These are phyloP conservation scores for Trachelipus rathkii DNA, from an alignment of 1,140 invertebrate species.

Conservation along the genomic window DNA sequence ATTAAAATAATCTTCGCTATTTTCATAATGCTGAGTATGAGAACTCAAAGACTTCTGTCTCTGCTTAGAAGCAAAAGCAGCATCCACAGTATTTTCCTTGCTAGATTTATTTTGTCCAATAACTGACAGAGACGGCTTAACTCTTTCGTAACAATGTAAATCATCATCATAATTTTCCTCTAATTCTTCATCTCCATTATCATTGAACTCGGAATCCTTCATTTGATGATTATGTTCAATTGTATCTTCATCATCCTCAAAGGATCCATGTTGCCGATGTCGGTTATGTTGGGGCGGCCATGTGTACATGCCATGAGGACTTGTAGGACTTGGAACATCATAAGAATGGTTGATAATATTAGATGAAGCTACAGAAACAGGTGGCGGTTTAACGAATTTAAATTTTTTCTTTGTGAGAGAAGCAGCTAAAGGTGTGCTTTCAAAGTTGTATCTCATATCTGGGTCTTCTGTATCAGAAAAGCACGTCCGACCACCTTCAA, in stretches of 20 bases:
- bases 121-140: too few relatives aligned
- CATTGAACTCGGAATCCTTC: too few relatives aligned
- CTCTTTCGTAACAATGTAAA: not conserved
- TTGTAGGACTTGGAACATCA: constrained; percentile 35
- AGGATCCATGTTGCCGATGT: constrained; percentile 39
- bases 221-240: not conserved
- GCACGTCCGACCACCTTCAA: constrained; percentile 32
- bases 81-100: not conserved
- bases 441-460: constrained; percentile 28
- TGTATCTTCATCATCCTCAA: constrained; percentile 30
- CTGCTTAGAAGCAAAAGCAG: not conserved
- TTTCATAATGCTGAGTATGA: not conserved
- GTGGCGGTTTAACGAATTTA: not conserved
- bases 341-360: not conserved
- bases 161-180: not conserved
- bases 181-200: too few relatives aligned
- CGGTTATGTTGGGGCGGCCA: constrained; percentile 43
- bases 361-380: not conserved
- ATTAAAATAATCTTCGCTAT: not conserved
- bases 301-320: constrained; percentile 44
- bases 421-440: not conserved
- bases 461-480: constrained; percentile 42
- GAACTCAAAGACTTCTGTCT: not conserved
- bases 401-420: not conserved
- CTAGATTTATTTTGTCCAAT: too few relatives aligned